Evolutionary conservation across 2,113 vertebrate genomes (phyloP), one percentile per base, ranked within the genome.

Genomic region (Mola mola): DNA sequence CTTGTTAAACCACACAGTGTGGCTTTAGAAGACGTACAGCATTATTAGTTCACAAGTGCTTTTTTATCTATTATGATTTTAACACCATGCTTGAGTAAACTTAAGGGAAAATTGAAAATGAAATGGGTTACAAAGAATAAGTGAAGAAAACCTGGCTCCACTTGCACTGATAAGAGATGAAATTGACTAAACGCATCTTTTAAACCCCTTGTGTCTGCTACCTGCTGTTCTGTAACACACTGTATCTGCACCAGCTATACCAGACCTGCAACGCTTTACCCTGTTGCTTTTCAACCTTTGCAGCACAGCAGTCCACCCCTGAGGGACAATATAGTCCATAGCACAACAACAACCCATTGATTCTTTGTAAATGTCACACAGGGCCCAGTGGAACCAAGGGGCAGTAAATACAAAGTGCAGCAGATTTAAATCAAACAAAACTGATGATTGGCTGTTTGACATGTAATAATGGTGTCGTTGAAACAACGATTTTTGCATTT

Each of bases 321-420:
- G 68, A 37, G 52, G 46, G 59, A 64, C 56, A 63, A 66, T 70
- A 55, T 46, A 49, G 67, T 57, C 74, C 62, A 11, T 22, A 15
- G 51, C 66, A 44, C 77, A 66, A 69, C 78, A 17, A 34, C 16
- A 67, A 3, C 16, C 11, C 55, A 78, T 58, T 55, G 76, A 75
- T 80, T 74, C 34, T 65, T 15, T 42, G 60, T 13, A 78, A 87
- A 87, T 84, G 79, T 73, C 82, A 76, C 60, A 55, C 19, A 34
- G 42, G 55, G 26, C 42, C 58, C 65, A 0, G 36, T 9, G 29
- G 41, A 59, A 61, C 19, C 37, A 8, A 21, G 7, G 12, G 28
- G 22, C 37, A 15, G 29, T 8, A 66, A 63, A 60, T 13, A 71
- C 41, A 62, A 71, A 63, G 43, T 52, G 49, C 47, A 42, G n/a